Evolutionary conservation across 2,888 invertebrate genomes (phyloP).

Genomic region (Campopleginae sp.): DNA sequence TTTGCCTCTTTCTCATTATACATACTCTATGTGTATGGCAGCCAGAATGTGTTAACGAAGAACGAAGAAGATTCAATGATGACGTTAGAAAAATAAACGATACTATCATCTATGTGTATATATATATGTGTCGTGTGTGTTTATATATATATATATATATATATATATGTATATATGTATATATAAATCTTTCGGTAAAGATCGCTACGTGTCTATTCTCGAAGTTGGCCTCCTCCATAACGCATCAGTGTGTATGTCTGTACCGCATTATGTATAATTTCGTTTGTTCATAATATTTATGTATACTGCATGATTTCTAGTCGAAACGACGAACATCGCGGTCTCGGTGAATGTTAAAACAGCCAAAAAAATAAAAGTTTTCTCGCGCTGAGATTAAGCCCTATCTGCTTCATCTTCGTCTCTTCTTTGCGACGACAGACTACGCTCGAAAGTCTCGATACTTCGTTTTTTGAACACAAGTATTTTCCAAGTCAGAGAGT

Average conservation of each 20-base stretch:
- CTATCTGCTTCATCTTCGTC: background rate
- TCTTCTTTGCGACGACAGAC: background rate
- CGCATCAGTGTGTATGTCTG: conserved; percentile 30
- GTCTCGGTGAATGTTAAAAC: conserved; percentile 36
- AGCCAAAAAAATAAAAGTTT: conserved; percentile 37
- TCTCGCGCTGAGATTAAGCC: conserved; percentile 3
- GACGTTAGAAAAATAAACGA: conserved; percentile 79
- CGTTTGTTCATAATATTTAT: conserved; percentile 61
- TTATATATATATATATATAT: conserved; percentile 41
- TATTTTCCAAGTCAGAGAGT: conserved; percentile 38
- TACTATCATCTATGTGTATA: conserved; percentile 70
- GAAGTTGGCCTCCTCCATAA: conserved; percentile 48
- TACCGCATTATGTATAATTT: conserved; percentile 44
- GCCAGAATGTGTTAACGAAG: conserved; percentile 78
- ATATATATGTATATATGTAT: conserved; percentile 50
- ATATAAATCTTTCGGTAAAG: conserved; percentile 64
- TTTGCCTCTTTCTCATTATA: conserved; percentile 38
- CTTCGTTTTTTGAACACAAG: conserved; percentile 40
- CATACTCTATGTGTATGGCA: conserved; percentile 78
- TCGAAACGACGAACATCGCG: conserved; percentile 47
- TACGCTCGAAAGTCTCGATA: conserved; percentile 24
- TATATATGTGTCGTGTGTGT: conserved; percentile 45
- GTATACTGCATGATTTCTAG: conserved; percentile 46
- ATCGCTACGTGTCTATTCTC: conserved; percentile 63
- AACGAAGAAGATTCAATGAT: conserved; percentile 71